Evolutionary conservation across 2,113 vertebrate species (phyloP).

Genomic region (Beaufortia kweichowensis): DNA sequence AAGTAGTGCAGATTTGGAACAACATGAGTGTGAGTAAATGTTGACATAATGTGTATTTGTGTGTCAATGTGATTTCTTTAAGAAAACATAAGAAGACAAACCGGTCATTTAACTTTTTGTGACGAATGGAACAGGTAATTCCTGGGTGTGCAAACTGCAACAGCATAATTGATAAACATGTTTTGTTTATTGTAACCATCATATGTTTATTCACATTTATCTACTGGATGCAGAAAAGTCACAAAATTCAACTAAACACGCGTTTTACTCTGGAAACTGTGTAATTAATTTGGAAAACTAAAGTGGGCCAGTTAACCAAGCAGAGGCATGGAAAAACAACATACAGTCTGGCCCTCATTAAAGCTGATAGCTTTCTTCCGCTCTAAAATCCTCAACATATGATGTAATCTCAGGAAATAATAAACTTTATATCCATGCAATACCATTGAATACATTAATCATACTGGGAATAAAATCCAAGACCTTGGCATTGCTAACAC

Average conservation of each 20-base stretch:
- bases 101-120: background rate
- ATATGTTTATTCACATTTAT: too few relatives aligned
- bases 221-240: too few relatives aligned
- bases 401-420: background rate
- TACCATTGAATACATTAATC: too few relatives aligned
- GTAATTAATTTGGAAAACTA: slow-evolving; percentile 32
- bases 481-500: too few relatives aligned
- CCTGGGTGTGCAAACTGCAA: background rate
- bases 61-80: background rate
- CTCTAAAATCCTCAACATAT: slow-evolving; percentile 9
- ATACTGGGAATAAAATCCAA: too few relatives aligned
- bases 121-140: background rate
- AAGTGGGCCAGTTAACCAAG: slow-evolving; percentile 13
- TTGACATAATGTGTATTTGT: too few relatives aligned
- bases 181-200: background rate
- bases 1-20: too few relatives aligned
- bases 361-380: slow-evolving; percentile 27
- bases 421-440: too few relatives aligned
- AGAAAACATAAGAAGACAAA: background rate
- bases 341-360: slow-evolving; percentile 50
- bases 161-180: background rate
- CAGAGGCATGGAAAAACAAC: slow-evolving; percentile 46
- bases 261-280: slow-evolving; percentile 24
- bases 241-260: too few relatives aligned
- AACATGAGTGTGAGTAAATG: too few relatives aligned